Evolutionary conservation across 2,888 invertebrate species (phyloP), one percentile per base, ranked within the genome.

Genomic region (Atrina japonica): DNA sequence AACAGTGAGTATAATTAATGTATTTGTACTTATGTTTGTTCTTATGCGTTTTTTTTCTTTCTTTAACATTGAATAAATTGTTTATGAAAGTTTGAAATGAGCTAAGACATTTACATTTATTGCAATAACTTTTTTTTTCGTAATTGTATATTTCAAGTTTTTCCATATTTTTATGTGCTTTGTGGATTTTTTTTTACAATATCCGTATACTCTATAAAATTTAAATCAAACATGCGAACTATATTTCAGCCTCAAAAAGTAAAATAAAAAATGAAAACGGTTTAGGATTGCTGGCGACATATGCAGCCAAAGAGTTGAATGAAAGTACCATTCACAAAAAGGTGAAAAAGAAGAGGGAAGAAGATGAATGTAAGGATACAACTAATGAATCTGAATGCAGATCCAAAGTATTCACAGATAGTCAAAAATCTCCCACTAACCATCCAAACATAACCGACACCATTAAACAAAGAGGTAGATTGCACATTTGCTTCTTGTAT

Each of bases 261-360:
- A 52, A 25, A 35, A 7, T 35, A 11, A 35, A 35, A 21, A 52
- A 50, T 21, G 73, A 75, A 9, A 73, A 47, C 25, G 85, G 86
- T 0, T 79, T 86, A 9, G 83, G 83, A 11, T 61, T 85, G 6
- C 64, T 86, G 43, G 85, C 85, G 25, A 83, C 83, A 65, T 85
- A 83, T 70, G 84, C 85, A 14, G 68, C 78, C 11, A 73, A 75
- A 49, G 74, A 76, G n/a, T 58, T 65, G 30, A 53, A 76, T 11
- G 77, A 78, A 7, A 50, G 64, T 25, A 18, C 70, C 9, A 49
- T 72, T 21, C 35, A 43, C 14, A 70, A 70, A 23, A 69, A 67
- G 40, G 69, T 74, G 47, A 72, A 72, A 43, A 74, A 66, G 55
- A 82, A 80, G 50, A 50, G 76, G 23, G 75, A 77, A 52, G 43